Evolutionary conservation across 2,888 invertebrate species (phyloP).

Genomic region (Lamproptera curius): DNA sequence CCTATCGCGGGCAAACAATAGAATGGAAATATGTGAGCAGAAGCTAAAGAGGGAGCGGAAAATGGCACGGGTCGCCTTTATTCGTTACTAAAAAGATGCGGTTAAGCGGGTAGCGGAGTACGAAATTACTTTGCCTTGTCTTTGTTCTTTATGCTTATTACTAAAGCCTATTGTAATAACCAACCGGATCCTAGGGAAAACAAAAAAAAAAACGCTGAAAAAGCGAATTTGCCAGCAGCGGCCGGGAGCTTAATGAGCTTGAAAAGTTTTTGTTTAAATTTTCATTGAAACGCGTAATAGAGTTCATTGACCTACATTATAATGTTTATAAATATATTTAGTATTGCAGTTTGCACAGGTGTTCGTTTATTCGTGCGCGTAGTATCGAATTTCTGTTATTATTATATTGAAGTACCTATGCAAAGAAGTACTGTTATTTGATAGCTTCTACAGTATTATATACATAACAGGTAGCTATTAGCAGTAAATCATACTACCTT

Average conservation of each 20-base stretch:
- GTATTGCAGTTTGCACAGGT: neutral
- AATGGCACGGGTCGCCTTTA: conserved; percentile 19
- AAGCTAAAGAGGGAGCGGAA: conserved; percentile 25
- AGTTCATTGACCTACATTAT: neutral
- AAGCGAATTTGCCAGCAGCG: conserved; percentile 8
- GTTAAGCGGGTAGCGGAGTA: conserved; percentile 24
- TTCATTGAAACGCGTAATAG: neutral
- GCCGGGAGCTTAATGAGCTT: conserved; percentile 4
- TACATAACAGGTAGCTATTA: neutral
- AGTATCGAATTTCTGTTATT: neutral
- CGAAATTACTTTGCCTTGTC: conserved; percentile 43
- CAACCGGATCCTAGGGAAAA: conserved; percentile 29
- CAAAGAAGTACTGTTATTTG: neutral
- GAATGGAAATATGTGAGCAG: conserved; percentile 33
- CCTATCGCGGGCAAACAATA: conserved; percentile 53
- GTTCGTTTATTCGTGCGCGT: neutral
- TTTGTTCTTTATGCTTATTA: conserved; percentile 43
- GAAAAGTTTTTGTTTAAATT: conserved; percentile 4
- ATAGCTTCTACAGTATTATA: neutral
- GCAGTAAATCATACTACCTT: no score
- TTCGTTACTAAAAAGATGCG: conserved; percentile 24
- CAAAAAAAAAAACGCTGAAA: conserved; percentile 31
- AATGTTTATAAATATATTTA: neutral
- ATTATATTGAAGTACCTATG: neutral
- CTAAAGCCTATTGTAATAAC: conserved; percentile 39